Percentiles rank a stretch among this genome's conserved stretches.
These are phyloP conservation scores for Anoplophora glabripennis DNA, from an alignment of 1,140 invertebrate species.

Conservation along the genomic window DNA sequence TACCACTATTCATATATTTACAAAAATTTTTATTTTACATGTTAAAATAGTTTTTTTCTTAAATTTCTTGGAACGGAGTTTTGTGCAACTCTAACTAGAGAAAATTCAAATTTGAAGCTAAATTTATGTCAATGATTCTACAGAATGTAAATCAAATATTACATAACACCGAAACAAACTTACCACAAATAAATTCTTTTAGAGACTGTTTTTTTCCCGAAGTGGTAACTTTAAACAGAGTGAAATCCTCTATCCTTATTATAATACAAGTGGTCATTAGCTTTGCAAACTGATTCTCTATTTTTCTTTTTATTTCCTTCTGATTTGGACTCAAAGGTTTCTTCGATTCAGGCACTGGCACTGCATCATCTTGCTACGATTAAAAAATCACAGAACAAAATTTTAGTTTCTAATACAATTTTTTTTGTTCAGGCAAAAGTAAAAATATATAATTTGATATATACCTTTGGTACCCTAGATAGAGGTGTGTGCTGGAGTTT, in stretches of 20 bases:
- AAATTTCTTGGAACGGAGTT: no score
- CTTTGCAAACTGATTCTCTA: constrained; percentile 75
- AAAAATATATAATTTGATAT: constrained; percentile 5
- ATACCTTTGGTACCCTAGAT: constrained; percentile 49
- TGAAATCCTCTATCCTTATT: constrained; percentile 85
- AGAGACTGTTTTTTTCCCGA: constrained; percentile 65
- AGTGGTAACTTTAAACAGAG: constrained; percentile 78
- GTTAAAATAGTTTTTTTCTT: no score
- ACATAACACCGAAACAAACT: constrained; percentile 20
- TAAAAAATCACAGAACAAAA: no score
- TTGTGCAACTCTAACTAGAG: no score
- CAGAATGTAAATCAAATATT: no score
- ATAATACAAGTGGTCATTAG: constrained; percentile 91
- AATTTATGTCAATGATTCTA: no score
- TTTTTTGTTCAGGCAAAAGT: no score
- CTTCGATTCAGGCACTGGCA: constrained; percentile 4
- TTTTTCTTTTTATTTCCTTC: constrained; percentile 59
- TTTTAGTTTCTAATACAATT: no score
- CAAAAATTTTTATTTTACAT: no score
- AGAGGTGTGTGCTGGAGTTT: constrained; percentile 59
- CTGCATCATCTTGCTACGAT: no score
- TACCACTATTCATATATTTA: no score
- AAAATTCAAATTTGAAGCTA: no score
- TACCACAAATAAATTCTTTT: constrained; percentile 80
- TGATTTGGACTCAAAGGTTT: constrained; percentile 25